Conservation (phyloP, 2,888 invertebrate genomes). For the Sclerodermus sp. region DNA sequence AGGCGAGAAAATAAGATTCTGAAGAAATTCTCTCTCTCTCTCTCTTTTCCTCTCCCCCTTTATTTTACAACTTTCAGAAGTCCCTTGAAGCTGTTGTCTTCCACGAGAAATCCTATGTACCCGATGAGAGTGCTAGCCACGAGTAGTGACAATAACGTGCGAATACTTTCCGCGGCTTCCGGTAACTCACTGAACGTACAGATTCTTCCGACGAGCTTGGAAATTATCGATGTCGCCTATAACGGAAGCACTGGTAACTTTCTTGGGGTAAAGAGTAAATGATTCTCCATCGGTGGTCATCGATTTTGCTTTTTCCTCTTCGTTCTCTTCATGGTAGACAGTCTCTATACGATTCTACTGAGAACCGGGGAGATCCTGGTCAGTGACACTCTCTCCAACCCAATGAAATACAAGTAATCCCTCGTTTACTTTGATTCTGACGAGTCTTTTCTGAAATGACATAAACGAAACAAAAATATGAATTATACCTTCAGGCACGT, state of each 20-base stretch:
- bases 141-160: slow-evolving; percentile 29
- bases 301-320: too few species aligned
- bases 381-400: slow-evolving; percentile 23
- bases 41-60: neutral
- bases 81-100: slow-evolving; percentile 18
- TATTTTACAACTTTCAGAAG: slow-evolving; percentile 17
- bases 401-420: slow-evolving; percentile 31
- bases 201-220: slow-evolving; percentile 22
- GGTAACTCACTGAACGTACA: slow-evolving; percentile 33
- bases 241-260: too few species aligned
- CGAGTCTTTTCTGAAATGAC: too few species aligned
- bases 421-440: too few species aligned
- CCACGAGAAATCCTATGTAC: slow-evolving; percentile 30
- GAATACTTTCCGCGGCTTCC: slow-evolving; percentile 24
- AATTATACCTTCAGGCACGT: slow-evolving; percentile 29
- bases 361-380: slow-evolving; percentile 31
- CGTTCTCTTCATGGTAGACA: too few species aligned
- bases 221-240: slow-evolving; percentile 23
- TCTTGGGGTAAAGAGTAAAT: too few species aligned
- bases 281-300: too few species aligned
- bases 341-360: slow-evolving; percentile 28
- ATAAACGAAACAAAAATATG: too few species aligned
- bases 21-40: too few species aligned
- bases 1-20: too few species aligned
- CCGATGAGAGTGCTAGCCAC: slow-evolving; percentile 25